Conservation (phyloP, 2,888 invertebrate genomes). For the Nemotelus pantherinus region DNA sequence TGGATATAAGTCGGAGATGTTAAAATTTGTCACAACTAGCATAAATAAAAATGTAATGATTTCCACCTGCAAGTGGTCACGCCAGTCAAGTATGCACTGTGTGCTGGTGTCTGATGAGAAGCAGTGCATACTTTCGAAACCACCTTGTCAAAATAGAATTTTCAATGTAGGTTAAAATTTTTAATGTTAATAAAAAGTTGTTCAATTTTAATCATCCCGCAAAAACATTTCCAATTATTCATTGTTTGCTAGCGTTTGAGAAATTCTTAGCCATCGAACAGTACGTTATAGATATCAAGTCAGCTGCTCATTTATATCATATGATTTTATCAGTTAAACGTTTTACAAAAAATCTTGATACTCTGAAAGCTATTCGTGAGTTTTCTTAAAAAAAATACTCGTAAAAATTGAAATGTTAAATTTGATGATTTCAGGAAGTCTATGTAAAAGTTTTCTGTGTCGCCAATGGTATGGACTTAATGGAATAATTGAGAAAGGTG, state of each 20-base stretch:
- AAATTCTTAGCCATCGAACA: conserved; percentile 56
- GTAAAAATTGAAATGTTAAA: background rate
- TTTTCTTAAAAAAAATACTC: background rate
- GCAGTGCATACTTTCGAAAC: too few species aligned
- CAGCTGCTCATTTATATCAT: conserved; percentile 60
- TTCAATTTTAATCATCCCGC: too few species aligned
- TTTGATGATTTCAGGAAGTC: conserved; percentile 57
- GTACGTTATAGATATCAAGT: conserved; percentile 57
- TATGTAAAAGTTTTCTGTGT: conserved; percentile 69
- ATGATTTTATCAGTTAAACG: conserved; percentile 57
- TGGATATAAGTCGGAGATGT: too few species aligned
- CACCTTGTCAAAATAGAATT: too few species aligned
- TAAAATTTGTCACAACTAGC: too few species aligned
- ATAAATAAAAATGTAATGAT: too few species aligned
- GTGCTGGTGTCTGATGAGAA: too few species aligned
- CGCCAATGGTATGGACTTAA: conserved; percentile 75
- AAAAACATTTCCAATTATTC: too few species aligned
- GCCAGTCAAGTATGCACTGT: too few species aligned
- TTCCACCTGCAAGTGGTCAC: too few species aligned
- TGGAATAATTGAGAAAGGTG: conserved; percentile 73
- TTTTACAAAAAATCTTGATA: conserved; percentile 52
- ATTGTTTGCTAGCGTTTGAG: conserved; percentile 54
- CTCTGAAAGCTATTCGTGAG: conserved; percentile 58
- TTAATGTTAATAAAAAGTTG: too few species aligned
- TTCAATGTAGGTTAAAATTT: too few species aligned